Evolutionary conservation across 2,113 vertebrate genomes (phyloP), one percentile per base, ranked within the genome.

Genomic region (Eclectus roratus): DNA sequence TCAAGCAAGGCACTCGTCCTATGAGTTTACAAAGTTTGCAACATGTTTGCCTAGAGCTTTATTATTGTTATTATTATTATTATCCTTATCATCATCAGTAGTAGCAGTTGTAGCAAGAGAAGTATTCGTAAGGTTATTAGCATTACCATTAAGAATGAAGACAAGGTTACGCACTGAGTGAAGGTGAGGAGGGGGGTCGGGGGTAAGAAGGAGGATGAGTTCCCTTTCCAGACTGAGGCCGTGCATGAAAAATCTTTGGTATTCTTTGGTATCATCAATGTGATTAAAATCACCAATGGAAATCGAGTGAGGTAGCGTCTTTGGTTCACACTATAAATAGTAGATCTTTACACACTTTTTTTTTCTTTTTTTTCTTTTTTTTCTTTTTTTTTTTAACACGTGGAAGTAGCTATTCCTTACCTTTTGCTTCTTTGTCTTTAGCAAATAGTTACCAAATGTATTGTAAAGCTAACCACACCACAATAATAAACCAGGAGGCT

Each of bases 1-100:
- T 99, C 98, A 99, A 99, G 99, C 99, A 99, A 99, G 99, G 99
- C 99, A 99, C 99, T 99, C 99, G 94, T 99, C 99, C 99, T 99
- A 98, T 98, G 99, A 99, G 99, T 99, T 99, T 98, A 99, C 98
- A 98, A 98, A 99, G 98, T 99, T 99, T 98, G 98, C 98, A 98
- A 99, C 98, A 98, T 98, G 95, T 98, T 98, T 98, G 98, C 98
- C 97, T 98, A 98, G 97, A 98, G 97, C 98, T 98, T 98, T 97
- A 97, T 96, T 93, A 92, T 89, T 94, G 86, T 64, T 89, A 98
- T 89, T 94, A 90, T 64, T 89, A 98, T 88, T 85, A 80, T 86
- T 74, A 96, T 95, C 91, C 78, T 86, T 94, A 92, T 85, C 72
- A 85, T 89, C 27, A 11, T 95, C 92, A 98, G 97, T 94, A 97